Evolutionary conservation across 1,140 invertebrate species (phyloP).

Genomic region (Eumeta japonica): DNA sequence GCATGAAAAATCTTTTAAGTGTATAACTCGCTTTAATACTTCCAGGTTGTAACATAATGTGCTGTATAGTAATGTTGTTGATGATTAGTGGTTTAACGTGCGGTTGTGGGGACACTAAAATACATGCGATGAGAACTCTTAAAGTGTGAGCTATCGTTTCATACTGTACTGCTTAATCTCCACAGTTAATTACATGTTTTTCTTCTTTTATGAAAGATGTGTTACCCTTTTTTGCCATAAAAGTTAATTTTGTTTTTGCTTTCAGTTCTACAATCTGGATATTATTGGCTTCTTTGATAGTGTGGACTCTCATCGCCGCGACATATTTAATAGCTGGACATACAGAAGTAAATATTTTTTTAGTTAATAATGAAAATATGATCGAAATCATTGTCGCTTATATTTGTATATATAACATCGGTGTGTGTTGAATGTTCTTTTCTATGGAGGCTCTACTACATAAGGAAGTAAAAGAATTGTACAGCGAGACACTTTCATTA

Average conservation of each 20-base stretch:
- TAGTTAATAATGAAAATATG: too few relatives aligned
- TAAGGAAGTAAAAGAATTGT: too few relatives aligned
- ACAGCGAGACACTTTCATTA: too few relatives aligned
- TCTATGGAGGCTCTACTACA: too few relatives aligned
- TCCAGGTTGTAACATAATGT: constrained; percentile 37
- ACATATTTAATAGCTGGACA: constrained; percentile 55
- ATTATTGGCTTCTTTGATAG: constrained; percentile 43
- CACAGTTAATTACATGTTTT: too few relatives aligned
- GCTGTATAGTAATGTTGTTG: constrained; percentile 35
- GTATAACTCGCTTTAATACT: constrained; percentile 14
- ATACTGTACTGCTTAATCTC: too few relatives aligned
- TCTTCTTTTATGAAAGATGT: too few relatives aligned
- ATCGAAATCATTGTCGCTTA: too few relatives aligned
- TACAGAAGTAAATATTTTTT: constrained; percentile 48
- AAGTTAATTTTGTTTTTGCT: constrained; percentile 9
- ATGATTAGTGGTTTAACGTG: constrained; percentile 38
- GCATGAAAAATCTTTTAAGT: too few relatives aligned
- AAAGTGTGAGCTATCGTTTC: constrained; percentile 49
- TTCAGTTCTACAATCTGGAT: constrained; percentile 49
- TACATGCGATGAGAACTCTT: constrained; percentile 41
- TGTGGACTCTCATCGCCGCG: constrained; percentile 49
- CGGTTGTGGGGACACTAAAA: constrained; percentile 46
- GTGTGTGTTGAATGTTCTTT: too few relatives aligned
- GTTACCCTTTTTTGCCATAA: constrained; percentile 1
- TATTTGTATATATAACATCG: too few relatives aligned